Evolutionary conservation across 2,888 invertebrate species (phyloP), one percentile per base, ranked within the genome.

Genomic region (Junonia oenone): DNA sequence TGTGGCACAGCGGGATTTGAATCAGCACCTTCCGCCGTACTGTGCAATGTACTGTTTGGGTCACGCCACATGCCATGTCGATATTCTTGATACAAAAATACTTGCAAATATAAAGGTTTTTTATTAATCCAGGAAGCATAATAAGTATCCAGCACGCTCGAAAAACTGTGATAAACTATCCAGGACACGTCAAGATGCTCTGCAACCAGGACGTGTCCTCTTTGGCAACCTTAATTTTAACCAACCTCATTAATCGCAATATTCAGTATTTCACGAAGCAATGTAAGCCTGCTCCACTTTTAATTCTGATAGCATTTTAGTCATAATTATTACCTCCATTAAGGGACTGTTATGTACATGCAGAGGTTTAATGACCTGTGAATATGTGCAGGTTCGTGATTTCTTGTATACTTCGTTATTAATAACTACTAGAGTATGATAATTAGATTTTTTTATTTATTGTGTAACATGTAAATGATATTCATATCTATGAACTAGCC

Each of bases 241-340:
- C 35, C 31, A 17, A 50, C 1, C 3, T 37, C 31, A 63, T 62
- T 62, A 56, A 35, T 52, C 17, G 22, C 50, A 50, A 55, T 58
- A 56, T 43, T 38, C 45, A 14, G 37, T 14, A 15, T 52, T 54
- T 55, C 49, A 48, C 51, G 22, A 51, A 14, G 45, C 56, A 47
- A 52, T 45, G 49, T 33, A 66, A 53, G 22, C 37, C n/a, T 52
- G 45, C 46, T 52, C 52, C 37, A 46, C 35, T 52, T 27, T 27
- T 46, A 35, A 8, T 35, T 26, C 31, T 52, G 27, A 27, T 26
- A 22, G 13, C 35, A 52, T 37, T 52, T 45, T 6, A 46, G 13
- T 17, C 35, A 15, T 29, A 52, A 37, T 17, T 52, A 27, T 37
- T n/a, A n/a, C n/a, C 45, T 19, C 17, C 35, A 47, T 46, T 51